A percentile compares a stretch with the other conserved stretches of the same genome.
These are phyloP conservation scores for Ormia ochracea DNA, from an alignment of 2,888 invertebrate species.

Conservation along the genomic window DNA sequence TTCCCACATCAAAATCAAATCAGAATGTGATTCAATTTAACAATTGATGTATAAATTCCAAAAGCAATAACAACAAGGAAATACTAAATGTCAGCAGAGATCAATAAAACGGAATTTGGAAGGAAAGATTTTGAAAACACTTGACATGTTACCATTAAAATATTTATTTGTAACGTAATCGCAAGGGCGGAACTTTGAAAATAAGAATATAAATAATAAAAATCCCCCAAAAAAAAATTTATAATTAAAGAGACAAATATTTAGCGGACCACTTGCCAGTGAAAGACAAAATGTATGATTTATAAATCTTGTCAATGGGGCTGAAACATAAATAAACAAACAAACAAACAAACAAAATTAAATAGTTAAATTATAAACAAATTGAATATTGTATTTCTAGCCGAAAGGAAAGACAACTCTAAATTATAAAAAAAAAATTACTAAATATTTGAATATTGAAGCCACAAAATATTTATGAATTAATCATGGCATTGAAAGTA, in stretches of 20 bases:
- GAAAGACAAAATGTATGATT: conserved; percentile 27
- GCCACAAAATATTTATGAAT: conserved; percentile 46
- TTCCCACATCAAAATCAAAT: conserved; percentile 69
- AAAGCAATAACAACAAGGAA: background rate
- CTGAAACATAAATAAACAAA: conserved; percentile 13
- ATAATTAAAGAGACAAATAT: background rate
- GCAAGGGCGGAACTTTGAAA: conserved; percentile 7
- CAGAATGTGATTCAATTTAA: conserved; percentile 41
- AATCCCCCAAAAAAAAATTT: background rate
- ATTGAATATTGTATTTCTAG: background rate
- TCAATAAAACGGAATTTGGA: conserved; percentile 40
- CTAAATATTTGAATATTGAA: conserved; percentile 2
- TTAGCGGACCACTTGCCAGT: background rate
- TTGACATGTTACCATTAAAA: conserved; percentile 41
- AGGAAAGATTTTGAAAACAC: conserved; percentile 24
- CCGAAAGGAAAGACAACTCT: background rate
- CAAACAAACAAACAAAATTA: conserved; percentile 12
- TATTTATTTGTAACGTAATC: conserved; percentile 23
- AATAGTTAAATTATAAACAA: conserved; percentile 20
- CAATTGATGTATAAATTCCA: conserved; percentile 36
- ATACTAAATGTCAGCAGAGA: conserved; percentile 54
- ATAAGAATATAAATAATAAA: conserved; percentile 15
- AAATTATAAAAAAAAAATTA: conserved; percentile 8
- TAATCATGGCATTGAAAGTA: conserved; percentile 51
- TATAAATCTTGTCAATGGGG: conserved; percentile 13